Evolutionary conservation across 2,113 vertebrate species (phyloP).

Genomic region (Ceuthmochares aereus): DNA sequence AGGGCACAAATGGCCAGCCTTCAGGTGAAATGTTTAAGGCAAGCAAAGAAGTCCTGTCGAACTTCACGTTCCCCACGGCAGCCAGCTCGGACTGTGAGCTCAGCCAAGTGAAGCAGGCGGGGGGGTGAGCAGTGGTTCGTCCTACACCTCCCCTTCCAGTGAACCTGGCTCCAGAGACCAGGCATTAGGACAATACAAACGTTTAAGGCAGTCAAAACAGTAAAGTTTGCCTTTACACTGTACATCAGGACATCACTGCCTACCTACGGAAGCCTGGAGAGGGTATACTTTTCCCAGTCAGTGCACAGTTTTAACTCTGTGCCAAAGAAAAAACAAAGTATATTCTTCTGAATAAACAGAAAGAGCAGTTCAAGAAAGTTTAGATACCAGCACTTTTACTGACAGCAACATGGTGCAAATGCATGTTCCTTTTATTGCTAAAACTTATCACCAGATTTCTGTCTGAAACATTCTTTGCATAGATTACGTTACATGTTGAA

Average conservation of each 20-base stretch:
- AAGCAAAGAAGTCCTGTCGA: too few relatives aligned
- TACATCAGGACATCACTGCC: neutral
- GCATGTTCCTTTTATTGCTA: accelerated
- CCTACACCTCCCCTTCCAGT: too few relatives aligned
- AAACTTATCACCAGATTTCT: neutral
- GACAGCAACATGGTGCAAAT: neutral
- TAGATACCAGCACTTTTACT: accelerated
- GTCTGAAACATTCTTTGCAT: accelerated
- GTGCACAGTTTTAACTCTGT: neutral
- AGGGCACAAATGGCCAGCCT: too few relatives aligned
- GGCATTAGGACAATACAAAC: too few relatives aligned
- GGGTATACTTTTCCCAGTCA: neutral
- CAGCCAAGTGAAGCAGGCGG: too few relatives aligned
- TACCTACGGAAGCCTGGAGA: neutral
- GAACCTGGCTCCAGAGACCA: too few relatives aligned
- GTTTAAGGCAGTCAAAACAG: too few relatives aligned
- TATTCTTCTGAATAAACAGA: neutral
- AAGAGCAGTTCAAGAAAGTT: neutral
- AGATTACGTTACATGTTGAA: neutral
- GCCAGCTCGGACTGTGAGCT: too few relatives aligned
- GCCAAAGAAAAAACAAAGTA: neutral
- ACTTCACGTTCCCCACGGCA: too few relatives aligned
- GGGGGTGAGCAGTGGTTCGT: too few relatives aligned
- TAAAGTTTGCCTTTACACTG: too few relatives aligned
- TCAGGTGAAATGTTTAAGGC: too few relatives aligned